Evolutionary conservation across 2,797 vertebrate species (phyloP), one percentile per base, ranked within the genome.

Genomic region (Margarornis squamiger): DNA sequence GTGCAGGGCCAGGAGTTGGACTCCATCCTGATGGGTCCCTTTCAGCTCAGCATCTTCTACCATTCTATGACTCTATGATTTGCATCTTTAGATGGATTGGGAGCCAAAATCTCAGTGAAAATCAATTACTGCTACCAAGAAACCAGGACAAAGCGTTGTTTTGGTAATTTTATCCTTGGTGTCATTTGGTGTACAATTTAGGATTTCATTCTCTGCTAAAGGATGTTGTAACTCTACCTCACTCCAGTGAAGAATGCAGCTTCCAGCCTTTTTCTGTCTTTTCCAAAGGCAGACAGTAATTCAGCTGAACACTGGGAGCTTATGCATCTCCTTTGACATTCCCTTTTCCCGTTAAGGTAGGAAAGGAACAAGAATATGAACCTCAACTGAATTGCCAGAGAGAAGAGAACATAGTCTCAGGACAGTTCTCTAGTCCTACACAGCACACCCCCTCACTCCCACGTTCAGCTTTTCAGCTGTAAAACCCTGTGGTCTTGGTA

Each of bases 201-300:
- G 58, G 48, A 90, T 85, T 82, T 76, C 17, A 22, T 57, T 82
- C 54, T 75, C 73, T 77, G 78, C 57, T 92, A 2, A 70, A 59
- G 32, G 45, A 49, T 10, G n/a, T 39, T 0, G n/a, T 54, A 81
- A 46, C 34, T 75, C 79, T 79, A 91, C 86, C 51, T 93, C 92
- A 91, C 75, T 92, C 77, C 88, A 90, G 43, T 58, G 86, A 89
- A 95, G 89, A 95, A 96, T 91, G 86, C 92, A 88, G 82, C 62
- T 81, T 76, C 70, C 63, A 20, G 62, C 87, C 49, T 43, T 82
- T 58, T 66, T 70, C 74, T 91, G 36, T 68, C 78, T 84, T 84
- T 92, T 62, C 80, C 81, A 59, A 85, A 94, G 51, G 65, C 2
- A 79, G 68, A 49, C 75, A 62, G 76, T 71, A 84, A 91, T 63